Evolutionary conservation across 1,140 invertebrate species (phyloP), one percentile per base, ranked within the genome.

Genomic region (Leptopilina boulardi): DNA sequence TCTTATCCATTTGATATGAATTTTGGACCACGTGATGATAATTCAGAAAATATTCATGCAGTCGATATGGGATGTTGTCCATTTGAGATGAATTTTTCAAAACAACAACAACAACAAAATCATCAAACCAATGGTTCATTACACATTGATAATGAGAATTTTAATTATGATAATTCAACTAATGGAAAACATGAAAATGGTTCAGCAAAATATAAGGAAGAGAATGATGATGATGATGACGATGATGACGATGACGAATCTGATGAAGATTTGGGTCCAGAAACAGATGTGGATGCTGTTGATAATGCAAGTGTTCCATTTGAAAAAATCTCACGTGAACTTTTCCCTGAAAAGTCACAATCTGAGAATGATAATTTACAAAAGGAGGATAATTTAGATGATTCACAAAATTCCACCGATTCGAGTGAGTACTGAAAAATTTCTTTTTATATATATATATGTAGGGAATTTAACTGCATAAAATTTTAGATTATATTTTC

Each of bases 261-360:
- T 26, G 92, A 93, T 56, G 90, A 92, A 0, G 93, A 94, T 83
- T 88, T 93, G 21, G 94, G 93, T 0, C 92, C 93, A 1, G 93
- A 93, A 84, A 93, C 92, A 0, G 92, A 94, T 82, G 94, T 94
- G 0, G 93, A 93, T 82, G 88, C 89, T 3, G 86, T 91, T n/a
- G 92, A 93, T 81, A 92, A 93, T 54, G 87, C 86, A 10, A 66
- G 80, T 34, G 78, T 87, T 15, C 87, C 82, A 56, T 79, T 82
- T 59, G 82, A 80, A 11, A 84, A 84, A 79, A 81, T 85, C 51
- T 83, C 81, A 44, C 80, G 85, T 26, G 78, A 85, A 51, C 81
- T 85, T 73, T 86, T 87, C 73, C 80, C 82, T 11, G 83, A 85
- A 71, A 84, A 85, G 77, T 77, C 77, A 26, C 79, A 54, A 30